A percentile compares a stretch with the other conserved stretches of the same genome.
These are phyloP conservation scores for Pagrus major DNA, from an alignment of 2,113 vertebrate genomes.

Conservation along the genomic window DNA sequence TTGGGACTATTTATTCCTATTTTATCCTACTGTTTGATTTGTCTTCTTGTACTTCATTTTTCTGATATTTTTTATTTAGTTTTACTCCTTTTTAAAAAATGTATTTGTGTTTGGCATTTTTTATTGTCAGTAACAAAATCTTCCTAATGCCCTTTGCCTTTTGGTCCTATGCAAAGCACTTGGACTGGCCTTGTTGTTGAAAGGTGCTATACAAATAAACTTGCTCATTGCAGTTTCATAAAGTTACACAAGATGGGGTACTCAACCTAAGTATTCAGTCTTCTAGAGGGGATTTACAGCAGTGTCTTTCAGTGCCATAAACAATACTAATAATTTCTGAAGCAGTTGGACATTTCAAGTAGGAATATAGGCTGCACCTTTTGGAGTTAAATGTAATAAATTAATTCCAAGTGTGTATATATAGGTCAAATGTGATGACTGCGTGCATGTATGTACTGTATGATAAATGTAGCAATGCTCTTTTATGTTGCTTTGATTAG, in stretches of 20 bases:
- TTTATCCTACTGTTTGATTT: background rate
- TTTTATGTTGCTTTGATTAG: too few species aligned
- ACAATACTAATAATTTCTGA: background rate
- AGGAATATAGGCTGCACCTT: background rate
- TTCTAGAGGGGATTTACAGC: background rate
- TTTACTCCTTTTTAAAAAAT: too few species aligned
- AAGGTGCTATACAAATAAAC: background rate
- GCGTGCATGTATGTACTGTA: background rate
- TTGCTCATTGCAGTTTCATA: conserved; percentile 39
- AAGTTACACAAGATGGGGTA: conserved; percentile 53
- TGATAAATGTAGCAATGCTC: background rate
- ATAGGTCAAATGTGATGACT: background rate
- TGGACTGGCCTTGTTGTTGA: background rate
- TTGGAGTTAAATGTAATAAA: background rate
- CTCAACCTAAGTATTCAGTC: conserved; percentile 5
- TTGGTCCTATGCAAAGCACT: background rate
- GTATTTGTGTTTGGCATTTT: too few species aligned
- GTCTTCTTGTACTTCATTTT: background rate
- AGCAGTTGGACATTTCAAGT: background rate
- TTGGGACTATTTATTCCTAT: too few species aligned
- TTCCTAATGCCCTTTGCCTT: background rate
- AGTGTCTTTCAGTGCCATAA: background rate
- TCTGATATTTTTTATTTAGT: background rate
- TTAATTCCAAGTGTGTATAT: too few species aligned
- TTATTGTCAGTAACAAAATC: too few species aligned